phyloP scores from a whole-genome alignment of 2,113 vertebrate genomes.

The Pardalotus punctatus region DNA sequence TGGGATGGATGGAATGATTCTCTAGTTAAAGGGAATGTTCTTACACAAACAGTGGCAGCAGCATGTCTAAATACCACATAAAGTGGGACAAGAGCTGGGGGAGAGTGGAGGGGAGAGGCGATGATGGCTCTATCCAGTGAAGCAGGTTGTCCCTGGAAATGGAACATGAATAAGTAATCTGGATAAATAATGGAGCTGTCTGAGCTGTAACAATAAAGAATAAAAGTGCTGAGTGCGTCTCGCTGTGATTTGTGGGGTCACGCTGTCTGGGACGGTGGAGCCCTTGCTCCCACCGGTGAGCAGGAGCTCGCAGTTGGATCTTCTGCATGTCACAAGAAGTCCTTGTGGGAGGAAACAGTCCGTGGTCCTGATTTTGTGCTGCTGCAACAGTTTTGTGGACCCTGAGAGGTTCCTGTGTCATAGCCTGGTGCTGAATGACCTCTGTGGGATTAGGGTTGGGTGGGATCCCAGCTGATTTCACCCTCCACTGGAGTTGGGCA shows the following conservation, averaged over 20 bases:
- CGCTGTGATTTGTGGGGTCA: slow-evolving; percentile 58
- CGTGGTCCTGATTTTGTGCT: not conserved
- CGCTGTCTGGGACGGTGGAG: not conserved
- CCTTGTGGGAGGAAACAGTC: not conserved
- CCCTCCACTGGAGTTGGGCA: not conserved
- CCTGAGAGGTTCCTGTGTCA: not conserved
- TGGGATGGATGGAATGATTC: not conserved
- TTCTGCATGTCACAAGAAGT: not conserved
- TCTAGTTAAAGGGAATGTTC: not conserved
- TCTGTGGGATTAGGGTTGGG: not conserved
- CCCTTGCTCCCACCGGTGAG: not conserved
- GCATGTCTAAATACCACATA: rapidly evolving
- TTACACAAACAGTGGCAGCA: not conserved
- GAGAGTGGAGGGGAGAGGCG: not conserved
- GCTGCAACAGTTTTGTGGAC: not conserved
- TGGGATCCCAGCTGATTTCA: not conserved
- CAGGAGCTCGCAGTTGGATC: not conserved
- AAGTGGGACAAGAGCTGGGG: not conserved
- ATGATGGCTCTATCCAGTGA: not conserved
- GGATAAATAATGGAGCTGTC: slow-evolving; percentile 67
- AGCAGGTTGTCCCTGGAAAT: slow-evolving; percentile 24
- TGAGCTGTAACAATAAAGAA: slow-evolving; percentile 59
- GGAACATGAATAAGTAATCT: slow-evolving; percentile 57
- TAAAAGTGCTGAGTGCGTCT: slow-evolving; percentile 55
- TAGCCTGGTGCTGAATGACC: not conserved